Conservation (phyloP, 2,888 invertebrate species). For the Sympetrum striolatum region DNA sequence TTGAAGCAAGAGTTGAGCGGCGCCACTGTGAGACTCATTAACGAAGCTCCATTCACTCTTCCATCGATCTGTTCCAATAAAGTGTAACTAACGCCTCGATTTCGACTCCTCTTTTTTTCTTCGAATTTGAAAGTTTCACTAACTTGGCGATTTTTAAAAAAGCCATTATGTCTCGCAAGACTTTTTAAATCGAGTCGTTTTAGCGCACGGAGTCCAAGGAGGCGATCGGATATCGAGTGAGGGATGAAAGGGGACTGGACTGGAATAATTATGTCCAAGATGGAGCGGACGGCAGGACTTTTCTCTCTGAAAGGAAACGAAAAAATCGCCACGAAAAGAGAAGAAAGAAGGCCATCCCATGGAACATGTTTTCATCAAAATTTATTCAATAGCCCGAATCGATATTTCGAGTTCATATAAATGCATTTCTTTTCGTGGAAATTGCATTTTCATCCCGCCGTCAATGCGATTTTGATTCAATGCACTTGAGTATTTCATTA, state of each 20-base stretch:
- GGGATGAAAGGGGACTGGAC: background rate
- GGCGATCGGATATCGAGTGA: background rate
- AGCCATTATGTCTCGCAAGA: background rate
- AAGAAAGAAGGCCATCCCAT: too few relatives aligned
- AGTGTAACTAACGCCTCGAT: slow-evolving; percentile 25
- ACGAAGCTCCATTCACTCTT: slow-evolving; percentile 27
- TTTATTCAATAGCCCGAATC: too few relatives aligned
- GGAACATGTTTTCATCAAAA: too few relatives aligned
- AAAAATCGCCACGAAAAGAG: too few relatives aligned
- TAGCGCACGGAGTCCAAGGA: background rate
- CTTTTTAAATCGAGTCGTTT: background rate
- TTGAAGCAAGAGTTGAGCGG: slow-evolving; percentile 30
- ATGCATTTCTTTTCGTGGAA: too few relatives aligned
- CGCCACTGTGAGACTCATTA: slow-evolving; percentile 38
- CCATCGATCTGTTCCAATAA: slow-evolving; percentile 37
- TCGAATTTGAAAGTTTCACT: background rate
- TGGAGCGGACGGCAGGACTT: background rate
- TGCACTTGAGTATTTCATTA: too few relatives aligned
- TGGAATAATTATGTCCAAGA: background rate
- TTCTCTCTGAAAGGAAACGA: too few relatives aligned
- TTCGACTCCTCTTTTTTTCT: background rate
- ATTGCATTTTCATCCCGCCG: too few relatives aligned
- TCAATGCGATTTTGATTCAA: too few relatives aligned
- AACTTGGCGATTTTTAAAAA: background rate
- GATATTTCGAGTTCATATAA: too few relatives aligned